These are phyloP conservation scores for Blennius ocellaris DNA, from an alignment of 2,113 vertebrate genomes.

Conservation along the genomic window DNA sequence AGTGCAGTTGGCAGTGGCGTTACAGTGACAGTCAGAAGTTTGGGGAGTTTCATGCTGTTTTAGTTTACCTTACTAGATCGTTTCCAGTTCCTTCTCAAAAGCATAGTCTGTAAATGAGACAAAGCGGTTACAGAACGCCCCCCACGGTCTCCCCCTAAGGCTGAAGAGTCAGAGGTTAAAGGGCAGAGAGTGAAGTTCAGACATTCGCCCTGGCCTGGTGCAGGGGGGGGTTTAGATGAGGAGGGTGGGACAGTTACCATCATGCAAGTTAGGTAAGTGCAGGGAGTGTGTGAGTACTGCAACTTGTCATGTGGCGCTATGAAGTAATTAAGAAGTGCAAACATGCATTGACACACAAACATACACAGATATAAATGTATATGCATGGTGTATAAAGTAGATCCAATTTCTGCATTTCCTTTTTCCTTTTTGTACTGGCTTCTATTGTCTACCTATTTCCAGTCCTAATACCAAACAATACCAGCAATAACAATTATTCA, in stretches of 20 bases:
- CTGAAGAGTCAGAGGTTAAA: constrained; percentile 60
- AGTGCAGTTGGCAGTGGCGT: constrained; percentile 55
- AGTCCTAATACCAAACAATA: background rate
- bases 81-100: constrained; percentile 99
- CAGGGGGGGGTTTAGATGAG: constrained; percentile 16
- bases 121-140: constrained; percentile 91
- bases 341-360: constrained; percentile 36
- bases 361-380: constrained; percentile 14
- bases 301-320: constrained; percentile 7
- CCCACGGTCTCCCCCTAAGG: constrained; percentile 56
- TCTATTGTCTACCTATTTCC: constrained; percentile 9
- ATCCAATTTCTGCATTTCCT: constrained; percentile 5
- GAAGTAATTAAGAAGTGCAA: constrained; percentile 22
- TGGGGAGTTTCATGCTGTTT: constrained; percentile 83
- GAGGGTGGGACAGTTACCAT: constrained; percentile 33
- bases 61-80: constrained; percentile 99
- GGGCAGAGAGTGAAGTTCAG: constrained; percentile 37
- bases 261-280: constrained; percentile 61
- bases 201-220: constrained; percentile 51
- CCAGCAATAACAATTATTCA: background rate
- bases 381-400: background rate
- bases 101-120: constrained; percentile 98
- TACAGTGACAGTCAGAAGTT: constrained; percentile 60
- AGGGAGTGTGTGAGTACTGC: constrained; percentile 17
- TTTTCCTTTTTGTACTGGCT: constrained; percentile 3